Conservation (phyloP, 2,797 vertebrate genomes). For the Poecilia gillii region DNA sequence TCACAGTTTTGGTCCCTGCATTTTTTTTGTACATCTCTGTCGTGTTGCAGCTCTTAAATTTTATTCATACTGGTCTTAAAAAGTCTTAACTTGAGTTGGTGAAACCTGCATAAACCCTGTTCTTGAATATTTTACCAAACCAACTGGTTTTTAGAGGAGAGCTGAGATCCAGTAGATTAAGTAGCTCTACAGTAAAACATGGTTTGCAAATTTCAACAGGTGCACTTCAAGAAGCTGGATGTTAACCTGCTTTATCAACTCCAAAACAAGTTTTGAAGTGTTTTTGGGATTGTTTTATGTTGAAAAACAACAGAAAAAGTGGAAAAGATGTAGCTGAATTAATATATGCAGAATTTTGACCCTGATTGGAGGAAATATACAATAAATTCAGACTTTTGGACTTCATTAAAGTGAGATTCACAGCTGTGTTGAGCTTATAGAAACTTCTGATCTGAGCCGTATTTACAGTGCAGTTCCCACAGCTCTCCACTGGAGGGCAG, state of each 20-base stretch:
- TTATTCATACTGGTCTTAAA: too few species aligned
- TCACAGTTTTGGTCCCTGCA: too few species aligned
- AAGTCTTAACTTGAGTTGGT: too few species aligned
- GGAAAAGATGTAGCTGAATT: neutral
- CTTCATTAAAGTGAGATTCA: neutral
- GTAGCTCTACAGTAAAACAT: neutral
- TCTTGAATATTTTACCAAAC: neutral
- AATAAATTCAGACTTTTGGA: neutral
- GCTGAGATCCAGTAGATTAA: neutral
- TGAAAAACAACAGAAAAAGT: neutral
- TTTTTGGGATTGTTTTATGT: neutral
- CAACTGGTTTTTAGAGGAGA: neutral
- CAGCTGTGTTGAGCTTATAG: neutral
- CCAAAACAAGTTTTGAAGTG: neutral
- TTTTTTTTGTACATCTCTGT: too few species aligned
- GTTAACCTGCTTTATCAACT: neutral
- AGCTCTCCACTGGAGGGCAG: constrained; percentile 65
- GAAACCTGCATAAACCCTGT: too few species aligned
- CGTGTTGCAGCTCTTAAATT: too few species aligned
- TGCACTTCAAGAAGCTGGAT: neutral
- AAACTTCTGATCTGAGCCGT: neutral
- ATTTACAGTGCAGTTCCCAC: neutral
- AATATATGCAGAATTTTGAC: neutral
- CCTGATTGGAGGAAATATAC: neutral
- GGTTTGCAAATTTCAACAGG: neutral